Base-by-base conservation (phyloP, 2,888 invertebrate genomes). In the Parasteatoda lunata region DNA sequence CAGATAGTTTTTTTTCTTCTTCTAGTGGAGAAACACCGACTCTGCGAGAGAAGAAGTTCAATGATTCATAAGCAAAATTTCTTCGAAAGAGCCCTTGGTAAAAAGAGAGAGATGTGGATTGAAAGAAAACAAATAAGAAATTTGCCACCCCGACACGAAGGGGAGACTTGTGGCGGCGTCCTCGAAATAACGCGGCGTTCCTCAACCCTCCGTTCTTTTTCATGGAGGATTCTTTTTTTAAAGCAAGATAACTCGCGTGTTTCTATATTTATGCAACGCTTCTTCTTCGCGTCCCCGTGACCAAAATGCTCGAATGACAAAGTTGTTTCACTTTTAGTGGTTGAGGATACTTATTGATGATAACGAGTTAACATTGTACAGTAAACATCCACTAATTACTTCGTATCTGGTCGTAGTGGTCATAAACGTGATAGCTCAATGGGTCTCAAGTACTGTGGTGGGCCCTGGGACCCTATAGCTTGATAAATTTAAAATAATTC, bases 151-250 rank as follows among this genome's bases (percentile, higher is more conserved):
- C 66, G 15, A 48, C n/a, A 15, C 59, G 7, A 7, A 11, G 64
- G 80, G 66, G 69, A 51, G 75, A 73, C 47, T 54, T 75, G 68
- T 81, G 81, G 81, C 73, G 54, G 81, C 73, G 73, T 9, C 68
- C 73, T 81, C 68, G 81, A 81, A 81, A 81, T 81, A 81, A 81
- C 81, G 68, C 68, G 4, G 68, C 75, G 81, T 75, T 81, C 75
- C 30, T 81, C 81, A 81, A 81, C 81, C 81, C 73, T 68, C 73
- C 65, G 9, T 30, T 64, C 51, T 47, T 48, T n/a, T 64, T 47
- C 48, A 4, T n/a, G 7, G 47, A 59, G 59, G 49, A 45, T 5
- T 70, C 68, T 49, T 69, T 76, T 78, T 77, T 77, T 66, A 15
- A 76, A 59, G 49, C 68, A 79, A n/a, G n/a, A n/a, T n/a, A n/a